phyloP scores from a whole-genome alignment of 35 echinoderm and acorn worm species.

The Apostichopus parvimensis region DNA sequence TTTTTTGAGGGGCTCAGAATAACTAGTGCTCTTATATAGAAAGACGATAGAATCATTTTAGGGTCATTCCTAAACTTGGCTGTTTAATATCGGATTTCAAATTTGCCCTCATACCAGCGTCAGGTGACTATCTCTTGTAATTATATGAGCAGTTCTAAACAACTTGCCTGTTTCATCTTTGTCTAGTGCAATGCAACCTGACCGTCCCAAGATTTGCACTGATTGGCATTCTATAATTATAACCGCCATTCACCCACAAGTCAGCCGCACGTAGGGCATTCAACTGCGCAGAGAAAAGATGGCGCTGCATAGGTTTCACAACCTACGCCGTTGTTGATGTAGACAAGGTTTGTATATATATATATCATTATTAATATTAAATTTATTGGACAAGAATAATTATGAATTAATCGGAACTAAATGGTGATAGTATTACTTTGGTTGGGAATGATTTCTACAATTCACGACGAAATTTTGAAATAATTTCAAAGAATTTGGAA shows the following conservation, averaged over 20 bases:
- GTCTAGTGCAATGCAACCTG: conserved; percentile 7
- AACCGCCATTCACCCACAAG: background rate
- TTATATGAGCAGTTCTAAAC: background rate
- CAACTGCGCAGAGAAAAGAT: background rate
- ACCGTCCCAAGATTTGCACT: conserved; percentile 8
- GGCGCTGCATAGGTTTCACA: background rate
- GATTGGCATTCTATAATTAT: background rate
- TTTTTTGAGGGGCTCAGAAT: background rate
- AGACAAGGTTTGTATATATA: too few relatives aligned
- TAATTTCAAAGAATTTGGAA: too few relatives aligned
- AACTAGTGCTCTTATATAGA: background rate
- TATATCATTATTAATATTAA: too few relatives aligned
- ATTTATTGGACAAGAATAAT: too few relatives aligned
- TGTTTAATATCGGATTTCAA: background rate
- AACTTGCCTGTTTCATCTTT: background rate
- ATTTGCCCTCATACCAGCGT: background rate
- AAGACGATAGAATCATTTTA: background rate
- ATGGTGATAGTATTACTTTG: too few relatives aligned
- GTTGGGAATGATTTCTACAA: too few relatives aligned
- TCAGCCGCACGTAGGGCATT: conserved; percentile 9
- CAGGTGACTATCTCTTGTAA: background rate
- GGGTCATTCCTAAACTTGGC: background rate
- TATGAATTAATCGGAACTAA: too few relatives aligned
- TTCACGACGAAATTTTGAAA: too few relatives aligned
- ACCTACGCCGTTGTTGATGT: too few relatives aligned